Percentiles rank a stretch among this genome's conserved stretches.
These are phyloP conservation scores for Hypotaenidia okinawae DNA, from an alignment of 2,797 vertebrate genomes.

Conservation along the genomic window DNA sequence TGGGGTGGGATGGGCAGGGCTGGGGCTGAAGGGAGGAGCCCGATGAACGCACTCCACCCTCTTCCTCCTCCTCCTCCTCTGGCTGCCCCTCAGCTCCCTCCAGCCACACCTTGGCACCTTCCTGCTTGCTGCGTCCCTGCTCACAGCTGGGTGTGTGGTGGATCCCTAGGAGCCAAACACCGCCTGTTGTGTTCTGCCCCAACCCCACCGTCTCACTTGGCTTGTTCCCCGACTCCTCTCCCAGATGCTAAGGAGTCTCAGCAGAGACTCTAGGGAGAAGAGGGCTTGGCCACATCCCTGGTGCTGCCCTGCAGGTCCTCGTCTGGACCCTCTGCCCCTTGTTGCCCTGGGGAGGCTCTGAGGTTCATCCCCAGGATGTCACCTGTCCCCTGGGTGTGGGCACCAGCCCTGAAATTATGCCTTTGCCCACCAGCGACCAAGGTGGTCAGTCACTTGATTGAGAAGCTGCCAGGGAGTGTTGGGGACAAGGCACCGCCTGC, in stretches of 20 bases:
- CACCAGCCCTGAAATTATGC: background rate
- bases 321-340: background rate
- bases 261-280: background rate
- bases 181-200: background rate
- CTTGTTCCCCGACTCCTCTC: background rate
- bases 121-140: background rate
- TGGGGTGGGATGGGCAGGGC: fast-evolving
- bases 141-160: fast-evolving
- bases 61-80: background rate
- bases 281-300: background rate
- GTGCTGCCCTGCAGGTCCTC: background rate
- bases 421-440: constrained; percentile 81
- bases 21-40: background rate
- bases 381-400: fast-evolving
- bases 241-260: background rate
- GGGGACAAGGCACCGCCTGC: constrained; percentile 79
- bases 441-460: constrained; percentile 83
- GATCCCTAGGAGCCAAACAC: fast-evolving
- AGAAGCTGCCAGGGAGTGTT: constrained; percentile 81
- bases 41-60: fast-evolving
- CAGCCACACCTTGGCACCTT: background rate
- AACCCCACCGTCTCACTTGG: background rate
- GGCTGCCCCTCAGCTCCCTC: too few species aligned
- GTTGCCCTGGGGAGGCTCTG: background rate
- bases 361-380: background rate